Conservation (phyloP, 2,113 vertebrate species). For the Malurus alboscapulatus region DNA sequence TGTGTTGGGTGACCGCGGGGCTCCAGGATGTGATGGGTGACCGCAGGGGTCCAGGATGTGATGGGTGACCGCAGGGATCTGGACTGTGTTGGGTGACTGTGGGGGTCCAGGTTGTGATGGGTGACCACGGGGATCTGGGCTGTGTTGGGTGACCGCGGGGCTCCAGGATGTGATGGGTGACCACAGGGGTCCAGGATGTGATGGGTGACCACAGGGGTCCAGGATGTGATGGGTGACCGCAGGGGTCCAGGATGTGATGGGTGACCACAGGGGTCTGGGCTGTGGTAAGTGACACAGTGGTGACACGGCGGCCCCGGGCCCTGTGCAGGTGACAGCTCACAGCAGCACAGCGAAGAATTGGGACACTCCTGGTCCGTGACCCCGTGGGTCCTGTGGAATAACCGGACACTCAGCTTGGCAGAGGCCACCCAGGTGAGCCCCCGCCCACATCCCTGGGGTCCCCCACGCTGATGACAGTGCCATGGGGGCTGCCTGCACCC, state of each 20-base stretch:
- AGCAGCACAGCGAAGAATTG: background rate
- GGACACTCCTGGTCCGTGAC: background rate
- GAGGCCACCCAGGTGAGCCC: slow-evolving; percentile 59
- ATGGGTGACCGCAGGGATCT: background rate
- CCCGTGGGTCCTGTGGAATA: background rate
- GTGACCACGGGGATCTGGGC: background rate
- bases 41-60: accelerated
- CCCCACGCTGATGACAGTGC: background rate
- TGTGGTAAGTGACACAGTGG: background rate
- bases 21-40: accelerated
- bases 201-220: accelerated
- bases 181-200: accelerated
- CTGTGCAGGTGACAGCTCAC: background rate
- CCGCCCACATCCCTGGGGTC: accelerated
- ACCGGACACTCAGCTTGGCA: background rate
- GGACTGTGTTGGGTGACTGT: background rate
- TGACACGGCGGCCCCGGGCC: background rate
- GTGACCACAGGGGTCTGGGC: accelerated
- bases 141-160: no score
- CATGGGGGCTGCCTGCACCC: background rate
- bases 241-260: accelerated
- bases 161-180: no score
- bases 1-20: background rate
- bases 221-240: background rate
- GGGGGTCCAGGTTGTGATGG: background rate